These are phyloP conservation scores for Harpagoxenus sublaevis DNA, from an alignment of 2,888 invertebrate species.

Conservation along the genomic window DNA sequence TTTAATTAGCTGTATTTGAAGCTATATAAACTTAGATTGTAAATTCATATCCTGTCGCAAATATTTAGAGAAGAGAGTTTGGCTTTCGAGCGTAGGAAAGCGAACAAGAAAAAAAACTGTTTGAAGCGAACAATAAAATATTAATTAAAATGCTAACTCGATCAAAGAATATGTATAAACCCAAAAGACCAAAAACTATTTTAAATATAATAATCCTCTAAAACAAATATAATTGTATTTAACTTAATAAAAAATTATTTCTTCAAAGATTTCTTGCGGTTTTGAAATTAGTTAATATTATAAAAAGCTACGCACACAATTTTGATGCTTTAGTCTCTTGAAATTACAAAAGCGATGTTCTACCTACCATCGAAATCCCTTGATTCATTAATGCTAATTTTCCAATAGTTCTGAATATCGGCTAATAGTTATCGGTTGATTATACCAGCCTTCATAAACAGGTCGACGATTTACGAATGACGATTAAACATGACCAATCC, in stretches of 20 bases:
- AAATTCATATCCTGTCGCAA: neutral
- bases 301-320: neutral
- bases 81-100: neutral
- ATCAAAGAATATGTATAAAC: neutral
- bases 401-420: slow-evolving; percentile 49
- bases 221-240: neutral
- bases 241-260: neutral
- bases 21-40: neutral
- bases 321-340: neutral
- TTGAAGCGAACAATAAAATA: neutral
- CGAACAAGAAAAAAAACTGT: neutral
- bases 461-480: slow-evolving; percentile 71
- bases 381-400: slow-evolving; percentile 14
- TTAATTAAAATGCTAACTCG: neutral
- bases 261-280: neutral
- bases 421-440: slow-evolving; percentile 60
- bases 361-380: neutral
- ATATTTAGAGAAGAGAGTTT: neutral
- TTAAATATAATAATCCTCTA: neutral
- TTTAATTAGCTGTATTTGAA: neutral
- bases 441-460: slow-evolving; percentile 71
- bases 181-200: neutral
- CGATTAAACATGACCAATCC: slow-evolving; percentile 74
- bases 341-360: slow-evolving; percentile 17
- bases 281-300: neutral